phyloP scores from a whole-genome alignment of 2,797 vertebrate genomes.

The Enteromius paludinosus region DNA sequence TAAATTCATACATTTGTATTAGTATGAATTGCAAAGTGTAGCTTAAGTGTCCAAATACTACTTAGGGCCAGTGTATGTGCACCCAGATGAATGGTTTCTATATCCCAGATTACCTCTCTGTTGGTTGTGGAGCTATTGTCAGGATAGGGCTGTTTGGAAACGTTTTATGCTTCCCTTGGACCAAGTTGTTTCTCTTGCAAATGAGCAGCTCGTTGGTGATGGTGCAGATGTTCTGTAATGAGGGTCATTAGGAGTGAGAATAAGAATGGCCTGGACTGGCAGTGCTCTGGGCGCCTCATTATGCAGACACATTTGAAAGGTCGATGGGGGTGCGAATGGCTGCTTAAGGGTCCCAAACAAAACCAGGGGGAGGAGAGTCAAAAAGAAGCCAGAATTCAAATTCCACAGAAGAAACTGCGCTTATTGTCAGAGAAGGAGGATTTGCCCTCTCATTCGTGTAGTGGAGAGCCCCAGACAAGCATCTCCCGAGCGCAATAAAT shows the following conservation, averaged over 20 bases:
- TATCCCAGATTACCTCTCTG: slow-evolving; percentile 24
- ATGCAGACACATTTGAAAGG: slow-evolving; percentile 77
- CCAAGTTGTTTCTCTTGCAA: slow-evolving; percentile 58
- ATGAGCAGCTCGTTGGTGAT: slow-evolving; percentile 63
- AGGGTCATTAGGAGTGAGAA: slow-evolving; percentile 79
- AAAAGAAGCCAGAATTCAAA: slow-evolving; percentile 70
- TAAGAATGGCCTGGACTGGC: slow-evolving; percentile 71
- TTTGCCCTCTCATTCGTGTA: slow-evolving; percentile 64
- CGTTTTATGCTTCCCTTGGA: slow-evolving; percentile 53
- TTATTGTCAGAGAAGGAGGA: slow-evolving; percentile 61
- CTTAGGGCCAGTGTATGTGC: not conserved
- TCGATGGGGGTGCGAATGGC: slow-evolving; percentile 72
- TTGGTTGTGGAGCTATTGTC: slow-evolving; percentile 40
- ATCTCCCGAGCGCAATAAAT: not conserved
- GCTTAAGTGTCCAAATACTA: slow-evolving; percentile 29
- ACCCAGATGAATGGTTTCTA: not conserved
- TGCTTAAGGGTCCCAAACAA: slow-evolving; percentile 70
- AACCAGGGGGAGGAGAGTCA: slow-evolving; percentile 72
- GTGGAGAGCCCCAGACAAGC: slow-evolving; percentile 61
- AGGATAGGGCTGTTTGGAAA: slow-evolving; percentile 15
- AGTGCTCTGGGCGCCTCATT: slow-evolving; percentile 78
- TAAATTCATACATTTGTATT: slow-evolving; percentile 16
- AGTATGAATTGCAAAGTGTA: slow-evolving; percentile 22
- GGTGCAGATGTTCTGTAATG: slow-evolving; percentile 72
- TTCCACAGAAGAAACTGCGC: slow-evolving; percentile 60